Evolutionary conservation across 2,797 vertebrate species (phyloP).

Genomic region (Furcifer pardalis): DNA sequence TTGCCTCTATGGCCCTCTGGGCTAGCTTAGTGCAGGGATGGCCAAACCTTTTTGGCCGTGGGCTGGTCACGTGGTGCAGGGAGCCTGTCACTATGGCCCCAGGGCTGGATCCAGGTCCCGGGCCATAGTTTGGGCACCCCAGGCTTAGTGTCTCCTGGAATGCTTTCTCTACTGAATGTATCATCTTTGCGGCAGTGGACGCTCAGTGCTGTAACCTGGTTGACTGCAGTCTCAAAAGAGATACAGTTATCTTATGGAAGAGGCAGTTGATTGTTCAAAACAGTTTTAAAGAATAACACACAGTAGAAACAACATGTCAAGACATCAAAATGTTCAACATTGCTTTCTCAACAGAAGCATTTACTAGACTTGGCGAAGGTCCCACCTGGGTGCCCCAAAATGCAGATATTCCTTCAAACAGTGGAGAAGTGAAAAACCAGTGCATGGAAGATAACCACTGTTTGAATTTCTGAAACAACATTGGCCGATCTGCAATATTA

Average conservation of each 20-base stretch:
- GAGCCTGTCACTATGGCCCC: too few relatives aligned
- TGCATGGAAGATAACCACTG: background rate
- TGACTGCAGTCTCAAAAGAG: background rate
- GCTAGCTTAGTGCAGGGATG: background rate
- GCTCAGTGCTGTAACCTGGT: background rate
- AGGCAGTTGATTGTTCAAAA: background rate
- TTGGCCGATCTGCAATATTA: conserved; percentile 17
- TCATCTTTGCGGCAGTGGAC: background rate
- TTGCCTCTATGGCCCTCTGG: background rate
- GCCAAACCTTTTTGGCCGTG: too few relatives aligned
- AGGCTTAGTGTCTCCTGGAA: background rate
- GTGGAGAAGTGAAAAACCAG: background rate
- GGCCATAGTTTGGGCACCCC: too few relatives aligned
- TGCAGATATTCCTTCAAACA: background rate
- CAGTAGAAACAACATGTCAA: background rate
- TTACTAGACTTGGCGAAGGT: background rate
- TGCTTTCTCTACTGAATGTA: background rate
- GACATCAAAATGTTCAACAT: background rate
- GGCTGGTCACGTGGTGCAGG: too few relatives aligned
- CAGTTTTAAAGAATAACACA: background rate
- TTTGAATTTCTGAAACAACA: background rate
- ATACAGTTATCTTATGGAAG: background rate
- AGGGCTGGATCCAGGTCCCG: too few relatives aligned
- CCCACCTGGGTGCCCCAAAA: background rate
- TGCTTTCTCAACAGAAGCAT: background rate